Conservation (phyloP, 2,113 vertebrate species). For the Amblyornis subalaris region DNA sequence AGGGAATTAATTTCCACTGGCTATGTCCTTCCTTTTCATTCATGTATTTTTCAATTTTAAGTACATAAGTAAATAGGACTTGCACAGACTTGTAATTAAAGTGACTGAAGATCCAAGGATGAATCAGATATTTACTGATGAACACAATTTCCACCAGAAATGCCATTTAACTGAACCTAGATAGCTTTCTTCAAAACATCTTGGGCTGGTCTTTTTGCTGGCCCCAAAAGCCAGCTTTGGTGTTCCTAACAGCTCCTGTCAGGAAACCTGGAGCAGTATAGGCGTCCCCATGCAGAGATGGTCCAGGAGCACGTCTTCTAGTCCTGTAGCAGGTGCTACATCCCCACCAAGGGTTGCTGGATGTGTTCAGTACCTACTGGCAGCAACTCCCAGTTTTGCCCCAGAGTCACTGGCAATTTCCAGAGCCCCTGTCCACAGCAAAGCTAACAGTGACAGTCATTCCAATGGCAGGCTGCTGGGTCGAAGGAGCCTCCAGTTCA, state of each 20-base stretch:
- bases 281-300: accelerated
- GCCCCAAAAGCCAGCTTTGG: accelerated
- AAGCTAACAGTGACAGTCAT: neutral
- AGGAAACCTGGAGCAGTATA: neutral
- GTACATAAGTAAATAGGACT: neutral
- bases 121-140: neutral
- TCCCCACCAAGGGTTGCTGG: accelerated
- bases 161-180: neutral
- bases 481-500: neutral
- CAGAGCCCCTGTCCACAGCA: accelerated
- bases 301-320: neutral
- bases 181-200: neutral
- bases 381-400: neutral
- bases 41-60: neutral
- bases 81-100: neutral
- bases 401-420: neutral
- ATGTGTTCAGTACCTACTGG: accelerated
- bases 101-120: neutral
- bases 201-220: neutral
- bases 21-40: neutral
- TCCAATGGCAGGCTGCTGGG: neutral
- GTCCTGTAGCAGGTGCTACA: neutral
- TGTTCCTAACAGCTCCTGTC: neutral
- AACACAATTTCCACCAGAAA: neutral
- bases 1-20: neutral